Conservation (phyloP, 1,140 invertebrate species). For the Ladona fulva region DNA sequence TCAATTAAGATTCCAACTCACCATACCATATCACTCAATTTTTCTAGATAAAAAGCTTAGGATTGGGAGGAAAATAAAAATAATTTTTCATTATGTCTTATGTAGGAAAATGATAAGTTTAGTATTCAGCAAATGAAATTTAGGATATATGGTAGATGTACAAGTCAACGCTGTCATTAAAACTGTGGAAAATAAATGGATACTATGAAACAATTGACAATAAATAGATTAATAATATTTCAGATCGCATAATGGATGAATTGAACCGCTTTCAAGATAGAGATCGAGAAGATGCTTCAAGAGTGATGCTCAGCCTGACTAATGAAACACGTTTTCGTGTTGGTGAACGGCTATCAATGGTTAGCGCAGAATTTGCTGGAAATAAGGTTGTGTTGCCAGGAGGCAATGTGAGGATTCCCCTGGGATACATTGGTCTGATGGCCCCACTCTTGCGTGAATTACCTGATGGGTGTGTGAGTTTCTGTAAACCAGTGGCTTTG, state of each 20-base stretch:
- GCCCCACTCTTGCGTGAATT: conserved; percentile 50
- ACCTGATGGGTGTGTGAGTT: conserved; percentile 45
- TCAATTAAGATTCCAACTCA: too few relatives aligned
- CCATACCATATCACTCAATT: too few relatives aligned
- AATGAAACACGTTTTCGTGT: conserved; percentile 47
- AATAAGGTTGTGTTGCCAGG: conserved; percentile 55
- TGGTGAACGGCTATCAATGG: conserved; percentile 51
- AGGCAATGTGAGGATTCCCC: conserved; percentile 49
- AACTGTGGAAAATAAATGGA: too few relatives aligned
- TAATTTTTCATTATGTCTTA: too few relatives aligned
- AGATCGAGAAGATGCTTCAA: conserved; percentile 48
- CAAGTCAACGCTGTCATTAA: too few relatives aligned
- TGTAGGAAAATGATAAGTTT: too few relatives aligned
- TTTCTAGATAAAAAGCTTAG: too few relatives aligned
- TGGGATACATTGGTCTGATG: conserved; percentile 53
- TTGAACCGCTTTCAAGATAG: conserved; percentile 55
- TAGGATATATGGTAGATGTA: too few relatives aligned
- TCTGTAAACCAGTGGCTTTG: conserved; percentile 50
- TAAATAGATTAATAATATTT: too few relatives aligned
- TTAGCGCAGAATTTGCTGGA: conserved; percentile 56
- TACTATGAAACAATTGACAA: too few relatives aligned
- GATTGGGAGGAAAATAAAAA: too few relatives aligned
- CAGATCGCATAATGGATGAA: conserved; percentile 13
- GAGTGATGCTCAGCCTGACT: conserved; percentile 53
- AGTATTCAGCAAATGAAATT: too few relatives aligned